Conservation (phyloP, 1,140 invertebrate species). For the Cydia pomonella region DNA sequence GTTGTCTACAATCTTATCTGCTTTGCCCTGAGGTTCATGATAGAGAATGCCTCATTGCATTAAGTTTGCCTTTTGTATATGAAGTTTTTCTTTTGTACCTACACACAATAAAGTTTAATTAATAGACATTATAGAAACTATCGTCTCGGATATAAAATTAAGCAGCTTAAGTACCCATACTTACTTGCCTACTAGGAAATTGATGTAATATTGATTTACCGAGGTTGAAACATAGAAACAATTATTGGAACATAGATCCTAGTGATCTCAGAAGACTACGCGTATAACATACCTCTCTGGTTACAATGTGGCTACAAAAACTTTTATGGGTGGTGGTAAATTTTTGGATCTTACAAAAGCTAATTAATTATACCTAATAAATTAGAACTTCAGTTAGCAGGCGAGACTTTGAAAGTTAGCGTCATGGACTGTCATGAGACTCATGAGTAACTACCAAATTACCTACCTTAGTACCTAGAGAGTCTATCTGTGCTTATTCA, state of each 20-base stretch:
- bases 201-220: not conserved
- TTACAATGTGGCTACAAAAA: not conserved
- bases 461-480: not conserved
- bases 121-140: too few relatives aligned
- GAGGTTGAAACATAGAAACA: not conserved
- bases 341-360: not conserved
- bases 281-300: not conserved
- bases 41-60: too few relatives aligned
- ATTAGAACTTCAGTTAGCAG: not conserved
- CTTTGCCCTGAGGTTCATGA: too few relatives aligned
- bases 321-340: too few relatives aligned
- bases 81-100: too few relatives aligned
- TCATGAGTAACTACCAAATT: too few relatives aligned
- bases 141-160: too few relatives aligned
- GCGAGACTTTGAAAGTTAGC: not conserved
- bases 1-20: too few relatives aligned
- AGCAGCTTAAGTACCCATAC: too few relatives aligned
- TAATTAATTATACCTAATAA: not conserved
- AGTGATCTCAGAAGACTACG: not conserved
- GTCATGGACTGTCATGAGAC: too few relatives aligned
- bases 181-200: not conserved
- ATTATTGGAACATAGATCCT: not conserved
- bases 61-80: too few relatives aligned
- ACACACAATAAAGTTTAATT: too few relatives aligned
- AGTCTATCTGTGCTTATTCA: constrained; percentile 5